Evolutionary conservation across 2,797 vertebrate species (phyloP).

Genomic region (Coracias cyanogaster): DNA sequence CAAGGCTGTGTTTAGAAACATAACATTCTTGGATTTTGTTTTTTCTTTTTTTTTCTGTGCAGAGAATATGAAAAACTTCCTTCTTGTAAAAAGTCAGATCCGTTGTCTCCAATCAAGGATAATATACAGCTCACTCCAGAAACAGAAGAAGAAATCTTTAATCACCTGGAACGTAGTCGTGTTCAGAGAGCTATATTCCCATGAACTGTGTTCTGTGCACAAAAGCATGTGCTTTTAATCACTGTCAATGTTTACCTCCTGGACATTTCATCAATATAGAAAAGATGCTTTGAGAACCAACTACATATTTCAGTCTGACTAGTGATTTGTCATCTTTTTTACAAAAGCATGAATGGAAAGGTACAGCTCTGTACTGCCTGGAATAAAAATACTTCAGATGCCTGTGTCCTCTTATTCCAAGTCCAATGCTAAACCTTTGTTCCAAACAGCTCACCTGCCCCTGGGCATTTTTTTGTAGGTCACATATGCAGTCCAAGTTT

Average conservation of each 20-base stretch:
- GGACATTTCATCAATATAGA: not conserved
- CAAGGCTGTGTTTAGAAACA: not conserved
- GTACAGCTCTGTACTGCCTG: not conserved
- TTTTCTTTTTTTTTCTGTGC: conserved; percentile 48
- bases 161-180: conserved; percentile 45
- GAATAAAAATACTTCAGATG: conserved; percentile 57
- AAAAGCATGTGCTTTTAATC: not conserved
- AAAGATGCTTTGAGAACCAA: conserved; percentile 35
- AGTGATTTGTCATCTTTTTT: not conserved
- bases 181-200: conserved; percentile 80
- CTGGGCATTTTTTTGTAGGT: not conserved
- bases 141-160: conserved; percentile 75
- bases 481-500: not conserved
- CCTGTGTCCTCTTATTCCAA: not conserved
- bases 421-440: not conserved
- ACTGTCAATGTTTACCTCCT: not conserved
- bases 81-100: conserved; percentile 78
- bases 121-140: conserved; percentile 81
- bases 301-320: conserved; percentile 11
- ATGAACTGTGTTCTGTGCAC: conserved; percentile 31
- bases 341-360: not conserved
- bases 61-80: conserved; percentile 84
- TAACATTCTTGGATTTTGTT: not conserved
- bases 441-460: not conserved
- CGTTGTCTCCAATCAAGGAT: conserved; percentile 87